Evolutionary conservation across 2,888 invertebrate genomes (phyloP), one percentile per base, ranked within the genome.

Genomic region (Torymus auratus): DNA sequence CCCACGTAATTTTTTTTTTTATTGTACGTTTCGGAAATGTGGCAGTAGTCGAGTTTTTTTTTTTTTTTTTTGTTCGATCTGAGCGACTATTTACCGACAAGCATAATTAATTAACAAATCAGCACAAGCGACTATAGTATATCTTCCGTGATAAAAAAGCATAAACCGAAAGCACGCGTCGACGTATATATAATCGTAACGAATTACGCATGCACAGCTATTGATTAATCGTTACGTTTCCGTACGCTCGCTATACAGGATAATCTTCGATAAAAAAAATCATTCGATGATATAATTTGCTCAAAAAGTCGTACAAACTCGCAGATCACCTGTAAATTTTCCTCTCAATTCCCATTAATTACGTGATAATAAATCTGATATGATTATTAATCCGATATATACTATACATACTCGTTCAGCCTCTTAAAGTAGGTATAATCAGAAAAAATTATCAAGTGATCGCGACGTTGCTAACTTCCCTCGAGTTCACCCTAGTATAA

Each of bases 331-430:
- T 41, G 41, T 53, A 61, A 68, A 69, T 14, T 62, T 72, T 52
- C 13, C 1, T 64, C 28, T 5, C 14, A 55, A 41, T 41, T 41
- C 41, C 41, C 41, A 62, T 58, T 61, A 58, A 41, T 23, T 20
- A 62, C 13, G 14, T 50, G n/a, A 62, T 69, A 41, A 41, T 41
- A 70, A 70, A 64, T 56, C 70, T 77, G 70, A 77, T 77, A 77
- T 77, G 70, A 52, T 60, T 61, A 41, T 23, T 64, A 2, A 52
- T 70, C 50, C n/a, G 5, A 14, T 55, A 62, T 69, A 10, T 41
- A 5, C 41, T 41, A 41, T 7, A 41, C 7, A 41, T 7, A 41
- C 7, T 41, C 41, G 41, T 41, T 41, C 41, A 41, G 41, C 41
- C 5, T 14, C 13, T n/a, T 64, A 20, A 70, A 64, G 41, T 0